Evolutionary conservation across 2,113 vertebrate genomes (phyloP).

Genomic region (Symphodus melops): DNA sequence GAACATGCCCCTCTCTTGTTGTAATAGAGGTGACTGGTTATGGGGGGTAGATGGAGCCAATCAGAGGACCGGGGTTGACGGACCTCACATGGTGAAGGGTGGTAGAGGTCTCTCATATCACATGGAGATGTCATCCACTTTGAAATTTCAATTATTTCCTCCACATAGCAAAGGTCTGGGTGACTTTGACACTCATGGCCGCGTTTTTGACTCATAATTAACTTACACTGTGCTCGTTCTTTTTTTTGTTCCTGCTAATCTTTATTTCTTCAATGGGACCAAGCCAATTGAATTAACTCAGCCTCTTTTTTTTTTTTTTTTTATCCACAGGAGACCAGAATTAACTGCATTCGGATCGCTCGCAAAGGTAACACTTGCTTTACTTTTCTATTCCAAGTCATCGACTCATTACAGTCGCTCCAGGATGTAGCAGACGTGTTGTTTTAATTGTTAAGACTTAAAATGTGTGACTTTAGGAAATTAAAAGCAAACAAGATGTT

Average conservation of each 20-base stretch:
- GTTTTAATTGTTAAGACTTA: no score
- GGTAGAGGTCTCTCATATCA: slow-evolving; percentile 33
- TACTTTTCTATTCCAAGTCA: not conserved
- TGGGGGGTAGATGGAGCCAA: not conserved
- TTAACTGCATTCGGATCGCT: slow-evolving; percentile 94
- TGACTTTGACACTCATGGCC: slow-evolving; percentile 34
- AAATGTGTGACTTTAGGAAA: no score
- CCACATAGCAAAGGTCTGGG: slow-evolving; percentile 25
- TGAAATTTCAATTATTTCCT: slow-evolving; percentile 52
- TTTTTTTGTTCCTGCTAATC: slow-evolving; percentile 7
- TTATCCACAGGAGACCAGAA: slow-evolving; percentile 87
- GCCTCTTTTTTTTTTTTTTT: slow-evolving; percentile 16
- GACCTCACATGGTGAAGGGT: slow-evolving; percentile 17
- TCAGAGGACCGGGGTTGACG: not conserved
- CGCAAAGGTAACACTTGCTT: slow-evolving; percentile 90
- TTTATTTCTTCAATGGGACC: not conserved
- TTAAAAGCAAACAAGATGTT: no score
- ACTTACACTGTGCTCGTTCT: not conserved
- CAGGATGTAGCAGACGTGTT: no score
- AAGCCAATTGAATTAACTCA: slow-evolving; percentile 29
- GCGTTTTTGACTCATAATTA: slow-evolving; percentile 19
- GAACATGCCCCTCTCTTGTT: slow-evolving; percentile 49
- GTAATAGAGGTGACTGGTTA: slow-evolving; percentile 38
- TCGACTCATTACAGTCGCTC: no score
- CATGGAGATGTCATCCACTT: slow-evolving; percentile 34